Evolutionary conservation across 2,113 vertebrate species (phyloP).

Genomic region (Tympanuchus pallidicinctus): DNA sequence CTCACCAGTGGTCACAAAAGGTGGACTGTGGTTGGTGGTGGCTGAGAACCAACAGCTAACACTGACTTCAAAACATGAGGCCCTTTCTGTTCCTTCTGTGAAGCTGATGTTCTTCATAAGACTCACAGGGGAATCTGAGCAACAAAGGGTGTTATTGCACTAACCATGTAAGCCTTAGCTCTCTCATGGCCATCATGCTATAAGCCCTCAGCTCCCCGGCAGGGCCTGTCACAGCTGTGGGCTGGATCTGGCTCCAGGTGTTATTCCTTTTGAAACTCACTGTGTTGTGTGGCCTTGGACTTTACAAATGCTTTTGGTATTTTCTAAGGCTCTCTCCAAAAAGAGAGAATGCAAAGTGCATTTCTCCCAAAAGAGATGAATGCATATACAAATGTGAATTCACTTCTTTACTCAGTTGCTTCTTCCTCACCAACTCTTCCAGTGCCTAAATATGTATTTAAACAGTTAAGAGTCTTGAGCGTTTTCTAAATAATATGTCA

Average conservation of each 20-base stretch:
- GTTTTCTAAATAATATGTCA: background rate
- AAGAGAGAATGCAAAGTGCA: too few species aligned
- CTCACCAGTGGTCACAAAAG: background rate
- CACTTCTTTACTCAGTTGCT: background rate
- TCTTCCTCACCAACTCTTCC: background rate
- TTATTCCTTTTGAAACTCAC: background rate
- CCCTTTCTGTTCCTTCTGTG: background rate
- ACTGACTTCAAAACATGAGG: background rate
- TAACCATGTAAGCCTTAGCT: background rate
- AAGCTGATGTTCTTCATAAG: background rate
- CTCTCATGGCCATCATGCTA: fast-evolving
- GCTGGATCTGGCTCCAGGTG: background rate
- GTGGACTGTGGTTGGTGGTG: background rate
- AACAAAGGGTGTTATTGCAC: background rate
- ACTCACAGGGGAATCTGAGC: background rate
- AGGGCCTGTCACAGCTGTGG: fast-evolving
- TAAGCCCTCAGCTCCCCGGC: background rate
- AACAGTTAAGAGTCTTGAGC: background rate
- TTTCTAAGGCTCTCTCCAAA: background rate
- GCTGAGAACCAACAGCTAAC: background rate
- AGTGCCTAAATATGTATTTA: background rate
- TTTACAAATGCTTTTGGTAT: background rate
- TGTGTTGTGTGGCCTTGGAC: background rate
- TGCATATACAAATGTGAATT: background rate
- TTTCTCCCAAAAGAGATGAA: background rate